Evolutionary conservation across 1,140 invertebrate species (phyloP), one percentile per base, ranked within the genome.

Genomic region (Brachionus rubens): DNA sequence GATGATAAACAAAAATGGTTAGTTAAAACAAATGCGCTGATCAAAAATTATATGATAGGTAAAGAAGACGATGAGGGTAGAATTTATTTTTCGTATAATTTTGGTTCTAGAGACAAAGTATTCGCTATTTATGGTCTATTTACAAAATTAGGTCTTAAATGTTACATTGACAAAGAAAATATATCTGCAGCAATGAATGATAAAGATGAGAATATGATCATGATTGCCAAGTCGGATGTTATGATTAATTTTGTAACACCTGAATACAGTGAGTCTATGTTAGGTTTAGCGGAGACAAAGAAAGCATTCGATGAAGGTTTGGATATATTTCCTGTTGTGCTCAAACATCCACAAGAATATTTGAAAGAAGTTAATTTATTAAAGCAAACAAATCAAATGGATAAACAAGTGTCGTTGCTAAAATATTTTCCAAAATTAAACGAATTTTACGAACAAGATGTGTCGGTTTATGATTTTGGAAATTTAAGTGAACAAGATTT

Each of bases 151-250:
- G 59, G 59, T 24, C 21, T 65, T 5, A 65, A 43, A 26, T 65
- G 59, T 41, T 65, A 26, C 30, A 41, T 65, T 4, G 41, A 41
- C 30, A 65, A 65, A 65, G 59, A 65, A 43, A 65, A 65, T 65
- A 43, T 43, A 14, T 43, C 59, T 12, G 16, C 43, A 6, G 21
- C 59, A 24, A 7, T 41, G 9, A 26, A 41, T 2, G 16, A 65
- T 3, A 65, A 65, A 21, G 16, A 41, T 2, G 40, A 43, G 24
- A 28, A 43, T 43, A 6, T 43, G 40, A 3, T 14, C 24, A 36
- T 21, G 16, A 24, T 65, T n/a, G 16, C 41, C 41, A 41, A 65
- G 9, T 65, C 59, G 3, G 33, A 43, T 41, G 12, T 65, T 14
- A 24, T 65, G 21, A 21, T 65, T 5, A 65, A 26, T 24, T 65